A percentile compares a stretch with the other conserved stretches of the same genome.
Conservation (phyloP, 2,113 vertebrate species). For the Alligator mississippiensis region DNA sequence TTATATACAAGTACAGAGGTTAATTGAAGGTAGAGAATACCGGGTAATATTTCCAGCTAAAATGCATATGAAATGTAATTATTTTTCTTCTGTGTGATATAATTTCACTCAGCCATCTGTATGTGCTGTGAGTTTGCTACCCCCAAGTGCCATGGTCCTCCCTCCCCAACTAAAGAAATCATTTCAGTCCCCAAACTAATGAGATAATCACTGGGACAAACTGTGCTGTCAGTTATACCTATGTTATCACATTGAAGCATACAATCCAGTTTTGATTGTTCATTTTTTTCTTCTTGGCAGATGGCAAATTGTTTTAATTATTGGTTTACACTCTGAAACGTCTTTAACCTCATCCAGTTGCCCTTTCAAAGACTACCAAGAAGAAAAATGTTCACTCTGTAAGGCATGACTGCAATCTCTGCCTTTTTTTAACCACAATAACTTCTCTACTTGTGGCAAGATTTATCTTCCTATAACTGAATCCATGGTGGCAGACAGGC, state of each 20-base stretch:
- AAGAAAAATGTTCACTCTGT: conserved; percentile 14
- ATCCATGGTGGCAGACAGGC: neutral
- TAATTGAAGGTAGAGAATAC: neutral
- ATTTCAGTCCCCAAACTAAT: conserved; percentile 44
- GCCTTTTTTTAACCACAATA: conserved; percentile 13
- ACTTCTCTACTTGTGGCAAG: neutral
- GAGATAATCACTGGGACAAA: conserved; percentile 50
- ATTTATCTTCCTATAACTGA: conserved; percentile 5
- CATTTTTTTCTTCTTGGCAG: conserved; percentile 52
- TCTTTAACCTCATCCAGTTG: conserved; percentile 55
- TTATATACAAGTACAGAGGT: neutral
- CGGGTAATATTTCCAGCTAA: neutral
- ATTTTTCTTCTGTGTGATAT: neutral
- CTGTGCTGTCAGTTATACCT: conserved; percentile 38
- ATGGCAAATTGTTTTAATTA: conserved; percentile 64
- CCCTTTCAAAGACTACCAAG: conserved; percentile 50
- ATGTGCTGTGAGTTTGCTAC: rapidly evolving
- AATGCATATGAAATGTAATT: neutral
- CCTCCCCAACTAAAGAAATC: neutral
- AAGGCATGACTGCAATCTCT: neutral
- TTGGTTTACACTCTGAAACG: conserved; percentile 37
- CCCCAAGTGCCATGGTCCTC: neutral
- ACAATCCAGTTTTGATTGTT: conserved; percentile 38
- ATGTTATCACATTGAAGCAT: neutral
- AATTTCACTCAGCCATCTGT: neutral